These are phyloP conservation scores for Meteorus colon DNA, from an alignment of 2,888 invertebrate species.

Conservation along the genomic window DNA sequence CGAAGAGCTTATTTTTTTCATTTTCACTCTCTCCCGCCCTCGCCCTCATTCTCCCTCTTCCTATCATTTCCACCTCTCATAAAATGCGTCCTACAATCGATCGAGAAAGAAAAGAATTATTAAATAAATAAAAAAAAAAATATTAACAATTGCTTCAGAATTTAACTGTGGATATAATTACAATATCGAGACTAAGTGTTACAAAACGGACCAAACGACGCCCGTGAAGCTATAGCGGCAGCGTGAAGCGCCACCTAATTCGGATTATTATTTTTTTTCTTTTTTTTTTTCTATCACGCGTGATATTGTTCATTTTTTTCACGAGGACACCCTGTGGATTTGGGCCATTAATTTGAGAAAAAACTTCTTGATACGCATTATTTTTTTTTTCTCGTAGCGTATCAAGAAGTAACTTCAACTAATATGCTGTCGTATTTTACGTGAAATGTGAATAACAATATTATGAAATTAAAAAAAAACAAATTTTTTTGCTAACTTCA, in stretches of 20 bases:
- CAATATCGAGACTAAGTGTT: background rate
- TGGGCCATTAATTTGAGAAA: conserved; percentile 55
- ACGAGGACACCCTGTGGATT: conserved; percentile 59
- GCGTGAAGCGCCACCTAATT: conserved; percentile 66
- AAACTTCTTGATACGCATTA: conserved; percentile 25
- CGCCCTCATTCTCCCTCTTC: conserved; percentile 15
- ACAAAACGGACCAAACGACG: background rate
- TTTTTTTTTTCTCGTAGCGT: conserved; percentile 21
- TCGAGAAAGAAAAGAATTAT: conserved; percentile 17
- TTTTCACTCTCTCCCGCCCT: conserved; percentile 20
- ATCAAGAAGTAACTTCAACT: conserved; percentile 20
- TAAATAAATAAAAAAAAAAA: conserved; percentile 15
- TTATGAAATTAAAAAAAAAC: conserved; percentile 53
- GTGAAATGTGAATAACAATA: conserved; percentile 43
- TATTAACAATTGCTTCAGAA: conserved; percentile 1
- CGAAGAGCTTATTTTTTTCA: conserved; percentile 17
- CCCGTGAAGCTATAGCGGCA: conserved; percentile 55
- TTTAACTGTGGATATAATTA: conserved; percentile 9
- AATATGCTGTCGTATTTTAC: conserved; percentile 5
- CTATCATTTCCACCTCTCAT: conserved; percentile 24
- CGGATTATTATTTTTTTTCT: conserved; percentile 35
- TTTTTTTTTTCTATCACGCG: conserved; percentile 33
- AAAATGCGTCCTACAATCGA: conserved; percentile 29
- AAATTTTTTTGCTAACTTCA: conserved; percentile 68
- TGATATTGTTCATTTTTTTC: conserved; percentile 59